A percentile compares a stretch with the other conserved stretches of the same genome.
Conservation (phyloP, 2,113 vertebrate genomes). For the Australoheros scitulus region DNA sequence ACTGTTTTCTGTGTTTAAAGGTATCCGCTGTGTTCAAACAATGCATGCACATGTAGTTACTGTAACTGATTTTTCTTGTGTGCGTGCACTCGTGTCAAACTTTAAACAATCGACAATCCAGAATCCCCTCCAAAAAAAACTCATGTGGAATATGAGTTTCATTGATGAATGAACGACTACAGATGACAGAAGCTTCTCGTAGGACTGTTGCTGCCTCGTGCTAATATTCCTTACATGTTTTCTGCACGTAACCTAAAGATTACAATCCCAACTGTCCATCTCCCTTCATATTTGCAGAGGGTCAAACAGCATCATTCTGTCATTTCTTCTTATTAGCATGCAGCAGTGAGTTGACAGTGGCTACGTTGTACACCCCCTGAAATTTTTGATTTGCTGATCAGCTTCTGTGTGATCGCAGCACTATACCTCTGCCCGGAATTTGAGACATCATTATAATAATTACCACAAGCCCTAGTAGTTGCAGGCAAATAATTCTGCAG, state of each 20-base stretch:
- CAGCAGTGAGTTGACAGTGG: constrained; percentile 69
- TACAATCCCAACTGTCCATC: neutral
- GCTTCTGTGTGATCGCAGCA: constrained; percentile 65
- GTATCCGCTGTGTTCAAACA: neutral
- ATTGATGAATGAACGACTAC: neutral
- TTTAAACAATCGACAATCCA: neutral
- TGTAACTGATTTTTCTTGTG: neutral
- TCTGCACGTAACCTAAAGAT: neutral
- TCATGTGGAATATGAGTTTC: neutral
- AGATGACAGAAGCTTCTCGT: neutral
- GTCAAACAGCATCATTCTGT: constrained; percentile 6
- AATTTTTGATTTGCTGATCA: constrained; percentile 66
- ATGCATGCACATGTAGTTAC: neutral
- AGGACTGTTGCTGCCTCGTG: neutral
- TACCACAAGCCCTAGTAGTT: constrained; percentile 79
- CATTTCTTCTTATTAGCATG: constrained; percentile 41
- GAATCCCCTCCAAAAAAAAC: neutral
- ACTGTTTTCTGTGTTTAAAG: neutral
- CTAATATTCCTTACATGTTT: neutral
- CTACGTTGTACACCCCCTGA: constrained; percentile 66
- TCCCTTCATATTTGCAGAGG: constrained; percentile 18
- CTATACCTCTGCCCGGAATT: constrained; percentile 65
- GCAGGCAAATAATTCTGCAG: constrained; percentile 75
- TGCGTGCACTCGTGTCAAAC: neutral
- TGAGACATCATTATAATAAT: constrained; percentile 82